Percentiles rank a stretch among this genome's conserved stretches.
phyloP scores from a whole-genome alignment of 2,113 vertebrate genomes.

The Hylia prasina region DNA sequence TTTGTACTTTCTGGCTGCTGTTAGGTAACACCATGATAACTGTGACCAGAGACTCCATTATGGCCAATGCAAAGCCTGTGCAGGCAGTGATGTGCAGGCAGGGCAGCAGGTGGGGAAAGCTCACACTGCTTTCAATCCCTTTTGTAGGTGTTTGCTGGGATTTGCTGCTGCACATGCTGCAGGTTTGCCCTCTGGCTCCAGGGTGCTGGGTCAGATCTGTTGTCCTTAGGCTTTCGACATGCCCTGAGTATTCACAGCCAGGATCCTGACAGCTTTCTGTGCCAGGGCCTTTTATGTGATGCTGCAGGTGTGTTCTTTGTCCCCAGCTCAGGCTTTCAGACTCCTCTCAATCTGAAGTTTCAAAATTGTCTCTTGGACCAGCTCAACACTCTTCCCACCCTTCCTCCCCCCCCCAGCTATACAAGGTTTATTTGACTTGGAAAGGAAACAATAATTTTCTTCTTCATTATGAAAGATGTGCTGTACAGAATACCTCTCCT shows the following conservation, averaged over 20 bases:
- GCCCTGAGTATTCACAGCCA: background rate
- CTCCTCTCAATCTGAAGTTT: conserved; percentile 29
- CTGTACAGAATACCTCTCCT: background rate
- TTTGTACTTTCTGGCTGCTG: background rate
- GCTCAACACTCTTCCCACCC: background rate
- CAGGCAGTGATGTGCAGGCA: background rate
- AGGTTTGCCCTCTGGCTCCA: background rate
- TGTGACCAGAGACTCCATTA: fast-evolving
- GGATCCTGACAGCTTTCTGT: background rate
- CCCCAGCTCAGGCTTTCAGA: conserved; percentile 7
- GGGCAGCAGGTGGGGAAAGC: background rate
- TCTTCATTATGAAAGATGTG: conserved; percentile 13
- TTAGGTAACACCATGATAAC: background rate
- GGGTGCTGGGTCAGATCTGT: background rate
- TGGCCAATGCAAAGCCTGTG: background rate
- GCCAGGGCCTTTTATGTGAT: background rate
- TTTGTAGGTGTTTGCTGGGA: background rate
- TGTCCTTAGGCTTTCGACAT: background rate
- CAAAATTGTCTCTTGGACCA: background rate
- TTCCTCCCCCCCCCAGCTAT: background rate
- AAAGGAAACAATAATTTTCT: background rate
- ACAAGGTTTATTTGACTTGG: conserved; percentile 40
- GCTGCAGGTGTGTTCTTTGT: conserved; percentile 9
- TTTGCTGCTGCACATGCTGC: fast-evolving
- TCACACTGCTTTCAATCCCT: background rate